Evolutionary conservation across 2,888 invertebrate species (phyloP).

Genomic region (Pelosia muscerda): DNA sequence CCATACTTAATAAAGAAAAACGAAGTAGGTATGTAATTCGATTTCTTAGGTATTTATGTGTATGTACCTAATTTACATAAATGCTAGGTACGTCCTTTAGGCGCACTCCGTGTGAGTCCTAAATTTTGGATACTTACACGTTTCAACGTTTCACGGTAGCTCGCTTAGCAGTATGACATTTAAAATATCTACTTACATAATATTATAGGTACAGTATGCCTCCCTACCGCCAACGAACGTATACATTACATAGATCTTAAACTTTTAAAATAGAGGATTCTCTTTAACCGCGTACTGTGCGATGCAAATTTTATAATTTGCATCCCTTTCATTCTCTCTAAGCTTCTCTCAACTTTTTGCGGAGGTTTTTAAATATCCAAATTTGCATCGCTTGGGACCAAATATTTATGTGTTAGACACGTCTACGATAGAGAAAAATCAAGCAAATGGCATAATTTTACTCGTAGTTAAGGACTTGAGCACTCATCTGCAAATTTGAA

Average conservation of each 20-base stretch:
- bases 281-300: conserved; percentile 55
- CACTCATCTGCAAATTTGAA: no score
- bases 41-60: no score
- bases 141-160: background rate
- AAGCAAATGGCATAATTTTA: no score
- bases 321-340: conserved; percentile 68
- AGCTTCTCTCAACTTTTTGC: conserved; percentile 53
- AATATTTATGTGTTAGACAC: background rate
- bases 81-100: no score
- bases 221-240: no score
- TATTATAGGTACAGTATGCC: background rate
- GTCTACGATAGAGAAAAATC: background rate
- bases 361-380: conserved; percentile 31
- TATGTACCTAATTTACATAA: no score
- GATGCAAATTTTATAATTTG: conserved; percentile 77
- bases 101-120: no score
- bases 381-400: conserved; percentile 9
- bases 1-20: no score
- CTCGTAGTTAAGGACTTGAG: no score
- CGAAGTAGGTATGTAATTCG: no score
- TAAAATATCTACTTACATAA: background rate
- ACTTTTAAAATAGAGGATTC: conserved; percentile 28
- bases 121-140: no score
- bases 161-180: background rate
- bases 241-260: background rate